Base-by-base conservation (phyloP, 1,140 invertebrate genomes). In the Apolygus lucorum region DNA sequence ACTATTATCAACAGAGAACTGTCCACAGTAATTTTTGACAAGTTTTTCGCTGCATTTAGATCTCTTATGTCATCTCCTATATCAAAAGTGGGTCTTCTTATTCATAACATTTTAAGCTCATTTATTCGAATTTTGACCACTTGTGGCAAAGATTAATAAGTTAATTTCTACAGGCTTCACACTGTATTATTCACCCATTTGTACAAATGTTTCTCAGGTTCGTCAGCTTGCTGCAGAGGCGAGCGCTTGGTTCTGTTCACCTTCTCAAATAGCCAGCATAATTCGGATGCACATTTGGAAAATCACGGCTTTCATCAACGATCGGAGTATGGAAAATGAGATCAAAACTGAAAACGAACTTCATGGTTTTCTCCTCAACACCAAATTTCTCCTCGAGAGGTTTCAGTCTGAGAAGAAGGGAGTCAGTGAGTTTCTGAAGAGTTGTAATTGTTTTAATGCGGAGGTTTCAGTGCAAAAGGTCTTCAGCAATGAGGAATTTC, bases 141-240 rank as follows among this genome's bases (percentile, higher is more conserved):
- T n/a, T n/a, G n/a, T n/a, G n/a, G n/a, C n/a, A n/a, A n/a, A n/a
- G n/a, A n/a, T n/a, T n/a, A n/a, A n/a, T n/a, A n/a, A n/a, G n/a
- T 49, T 49, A 11, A 49, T 49, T 49, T 49, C 17, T 49, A 17
- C 8, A 8, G 8, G 34, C 34, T 49, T 11, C 34, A 8, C 17
- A 49, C 34, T 17, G 34, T 49, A 11, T 8, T 17, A 17, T 49
- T 49, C 17, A 11, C 34, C 8, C 8, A 49, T 49, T 17, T 49
- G 8, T 49, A 11, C 17, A 8, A 17, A 49, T 49, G 8, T 8
- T 49, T 75, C 52, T 2, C 70, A 78, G 27, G 74, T 81, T 0
- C 74, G 80, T 72, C 67, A 74, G 42, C 70, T 81, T 14, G 76
- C 79, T 21, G 78, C 79, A 1, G 80, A 79, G 72, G 72, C 76